Percentiles rank a stretch among this genome's conserved stretches.
phyloP scores from a whole-genome alignment of 2,797 vertebrate species.

The Semaprochilodus insignis region DNA sequence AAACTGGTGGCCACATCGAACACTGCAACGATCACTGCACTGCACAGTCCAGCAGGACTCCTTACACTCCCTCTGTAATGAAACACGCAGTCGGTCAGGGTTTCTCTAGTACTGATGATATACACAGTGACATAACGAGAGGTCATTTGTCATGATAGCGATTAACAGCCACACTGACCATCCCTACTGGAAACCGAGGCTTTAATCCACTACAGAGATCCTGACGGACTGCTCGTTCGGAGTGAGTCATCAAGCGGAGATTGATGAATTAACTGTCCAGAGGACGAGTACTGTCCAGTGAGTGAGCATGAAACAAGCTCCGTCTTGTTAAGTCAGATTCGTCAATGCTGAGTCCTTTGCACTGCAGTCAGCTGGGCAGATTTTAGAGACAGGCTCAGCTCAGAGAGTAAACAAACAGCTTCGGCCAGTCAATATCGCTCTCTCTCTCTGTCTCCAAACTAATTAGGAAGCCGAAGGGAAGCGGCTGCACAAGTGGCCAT shows the following conservation, averaged over 20 bases:
- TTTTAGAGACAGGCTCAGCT: slow-evolving; percentile 58
- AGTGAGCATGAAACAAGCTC: neutral
- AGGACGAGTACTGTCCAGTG: neutral
- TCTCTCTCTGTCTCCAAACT: slow-evolving; percentile 52
- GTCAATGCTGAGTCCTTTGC: slow-evolving; percentile 54
- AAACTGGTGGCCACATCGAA: too few species aligned
- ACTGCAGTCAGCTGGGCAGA: slow-evolving; percentile 43
- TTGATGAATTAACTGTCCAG: neutral
- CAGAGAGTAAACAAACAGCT: slow-evolving; percentile 63
- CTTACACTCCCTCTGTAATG: too few species aligned
- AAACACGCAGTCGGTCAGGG: too few species aligned
- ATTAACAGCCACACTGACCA: too few species aligned
- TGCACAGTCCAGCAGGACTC: too few species aligned
- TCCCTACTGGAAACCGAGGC: too few species aligned
- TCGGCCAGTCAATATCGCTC: slow-evolving; percentile 61
- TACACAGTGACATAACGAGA: too few species aligned
- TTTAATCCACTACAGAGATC: too few species aligned
- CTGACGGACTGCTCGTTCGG: neutral
- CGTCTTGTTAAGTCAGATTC: slow-evolving; percentile 44
- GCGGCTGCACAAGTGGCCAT: slow-evolving; percentile 46
- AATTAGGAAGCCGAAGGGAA: slow-evolving; percentile 67
- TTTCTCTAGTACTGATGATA: too few species aligned
- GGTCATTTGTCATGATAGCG: too few species aligned
- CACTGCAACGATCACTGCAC: too few species aligned
- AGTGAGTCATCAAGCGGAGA: slow-evolving; percentile 13